phyloP scores from a whole-genome alignment of 2,888 invertebrate genomes.

The Epinotia brunnichana region DNA sequence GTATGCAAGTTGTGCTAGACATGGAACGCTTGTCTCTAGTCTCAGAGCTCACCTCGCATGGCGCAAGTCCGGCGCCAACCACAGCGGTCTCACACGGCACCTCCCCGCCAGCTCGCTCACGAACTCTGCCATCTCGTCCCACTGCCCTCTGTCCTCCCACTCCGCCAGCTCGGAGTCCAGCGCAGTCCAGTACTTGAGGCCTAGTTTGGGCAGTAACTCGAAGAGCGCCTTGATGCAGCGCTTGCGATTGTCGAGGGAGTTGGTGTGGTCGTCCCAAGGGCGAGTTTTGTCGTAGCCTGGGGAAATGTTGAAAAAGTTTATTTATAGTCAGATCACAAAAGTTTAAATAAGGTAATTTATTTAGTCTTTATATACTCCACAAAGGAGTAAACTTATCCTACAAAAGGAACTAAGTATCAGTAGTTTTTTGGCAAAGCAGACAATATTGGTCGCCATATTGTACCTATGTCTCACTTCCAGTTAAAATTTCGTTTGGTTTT shows the following conservation, averaged over 20 bases:
- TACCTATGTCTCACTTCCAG: too few species aligned
- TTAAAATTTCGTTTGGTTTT: too few species aligned
- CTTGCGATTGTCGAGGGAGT: slow-evolving; percentile 83
- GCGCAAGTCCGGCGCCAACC: slow-evolving; percentile 86
- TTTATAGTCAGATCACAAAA: too few species aligned
- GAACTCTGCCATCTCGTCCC: slow-evolving; percentile 84
- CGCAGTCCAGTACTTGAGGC: slow-evolving; percentile 86
- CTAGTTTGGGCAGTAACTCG: slow-evolving; percentile 85
- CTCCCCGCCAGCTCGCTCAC: slow-evolving; percentile 81
- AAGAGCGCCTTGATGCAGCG: slow-evolving; percentile 84
- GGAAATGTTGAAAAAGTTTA: background rate
- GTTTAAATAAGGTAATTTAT: too few species aligned
- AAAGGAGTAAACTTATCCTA: too few species aligned
- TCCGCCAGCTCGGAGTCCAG: slow-evolving; percentile 85
- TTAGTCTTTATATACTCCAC: too few species aligned
- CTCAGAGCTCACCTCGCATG: slow-evolving; percentile 82
- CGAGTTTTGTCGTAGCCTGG: slow-evolving; percentile 74
- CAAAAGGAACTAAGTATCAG: too few species aligned
- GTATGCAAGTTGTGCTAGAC: too few species aligned
- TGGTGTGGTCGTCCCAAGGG: slow-evolving; percentile 84
- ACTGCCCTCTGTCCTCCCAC: slow-evolving; percentile 81
- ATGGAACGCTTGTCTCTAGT: background rate
- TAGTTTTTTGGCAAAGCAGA: too few species aligned
- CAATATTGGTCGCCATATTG: too few species aligned
- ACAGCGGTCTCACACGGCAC: slow-evolving; percentile 83